Evolutionary conservation across 2,113 vertebrate genomes (phyloP).

Genomic region (Eulemur macaco): DNA sequence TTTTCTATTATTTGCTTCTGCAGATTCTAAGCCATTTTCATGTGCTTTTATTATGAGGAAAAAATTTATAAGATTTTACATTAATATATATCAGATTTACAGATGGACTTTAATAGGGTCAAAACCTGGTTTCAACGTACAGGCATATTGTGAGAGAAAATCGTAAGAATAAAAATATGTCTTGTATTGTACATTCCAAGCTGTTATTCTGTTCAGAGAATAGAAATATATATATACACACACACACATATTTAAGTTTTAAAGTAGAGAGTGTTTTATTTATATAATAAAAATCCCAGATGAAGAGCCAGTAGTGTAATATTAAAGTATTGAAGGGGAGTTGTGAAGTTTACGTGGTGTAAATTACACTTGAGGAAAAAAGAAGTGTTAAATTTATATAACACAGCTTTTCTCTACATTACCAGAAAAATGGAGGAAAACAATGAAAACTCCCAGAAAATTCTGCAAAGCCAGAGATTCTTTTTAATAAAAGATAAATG

Average conservation of each 20-base stretch:
- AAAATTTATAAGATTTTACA: background rate
- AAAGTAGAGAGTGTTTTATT: background rate
- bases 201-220: background rate
- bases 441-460: constrained; percentile 29
- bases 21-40: background rate
- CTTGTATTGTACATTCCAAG: background rate
- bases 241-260: background rate
- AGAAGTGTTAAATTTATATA: constrained; percentile 4
- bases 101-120: background rate
- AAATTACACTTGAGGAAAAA: constrained; percentile 20
- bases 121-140: background rate
- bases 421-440: background rate
- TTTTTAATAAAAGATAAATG: constrained; percentile 51
- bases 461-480: background rate
- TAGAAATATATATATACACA: background rate
- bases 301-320: background rate
- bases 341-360: constrained; percentile 25
- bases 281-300: constrained; percentile 29
- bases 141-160: background rate
- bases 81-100: background rate
- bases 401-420: background rate
- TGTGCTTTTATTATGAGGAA: background rate
- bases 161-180: background rate
- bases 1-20: background rate
- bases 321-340: constrained; percentile 27